Percentiles rank a stretch among this genome's conserved stretches.
Evolutionary conservation across 2,113 vertebrate species (phyloP).

Genomic region (Corvus moneduloides): DNA sequence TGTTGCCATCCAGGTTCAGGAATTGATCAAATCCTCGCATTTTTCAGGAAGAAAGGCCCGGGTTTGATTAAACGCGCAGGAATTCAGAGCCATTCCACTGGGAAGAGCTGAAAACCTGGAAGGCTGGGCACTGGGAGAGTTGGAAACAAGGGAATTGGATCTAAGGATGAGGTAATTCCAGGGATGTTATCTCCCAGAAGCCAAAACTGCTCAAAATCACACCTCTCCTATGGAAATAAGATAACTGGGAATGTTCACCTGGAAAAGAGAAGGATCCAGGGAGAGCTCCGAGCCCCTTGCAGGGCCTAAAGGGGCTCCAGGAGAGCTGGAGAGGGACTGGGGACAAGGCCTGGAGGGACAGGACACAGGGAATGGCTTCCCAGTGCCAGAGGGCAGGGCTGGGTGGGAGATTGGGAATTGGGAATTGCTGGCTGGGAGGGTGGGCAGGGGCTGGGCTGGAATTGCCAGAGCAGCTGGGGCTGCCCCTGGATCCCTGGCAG

Average conservation of each 20-base stretch:
- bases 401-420: neutral
- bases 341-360: neutral
- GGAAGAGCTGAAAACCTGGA: neutral
- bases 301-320: neutral
- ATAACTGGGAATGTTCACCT: neutral
- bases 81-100: fast-evolving
- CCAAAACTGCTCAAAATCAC: neutral
- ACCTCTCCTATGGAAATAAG: neutral
- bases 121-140: neutral
- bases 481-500: neutral
- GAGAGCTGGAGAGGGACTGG: neutral
- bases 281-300: neutral
- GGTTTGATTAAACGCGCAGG: neutral
- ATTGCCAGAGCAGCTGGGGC: neutral
- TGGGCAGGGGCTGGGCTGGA: neutral
- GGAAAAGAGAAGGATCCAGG: neutral
- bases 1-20: neutral
- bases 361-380: neutral
- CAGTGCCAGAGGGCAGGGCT: neutral
- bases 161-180: neutral
- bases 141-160: neutral
- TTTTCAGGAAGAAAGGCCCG: neutral
- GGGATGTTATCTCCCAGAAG: neutral
- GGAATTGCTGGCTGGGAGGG: neutral
- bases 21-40: neutral